phyloP scores from a whole-genome alignment of 2,797 vertebrate genomes.

The Philypnodon macrostomus region DNA sequence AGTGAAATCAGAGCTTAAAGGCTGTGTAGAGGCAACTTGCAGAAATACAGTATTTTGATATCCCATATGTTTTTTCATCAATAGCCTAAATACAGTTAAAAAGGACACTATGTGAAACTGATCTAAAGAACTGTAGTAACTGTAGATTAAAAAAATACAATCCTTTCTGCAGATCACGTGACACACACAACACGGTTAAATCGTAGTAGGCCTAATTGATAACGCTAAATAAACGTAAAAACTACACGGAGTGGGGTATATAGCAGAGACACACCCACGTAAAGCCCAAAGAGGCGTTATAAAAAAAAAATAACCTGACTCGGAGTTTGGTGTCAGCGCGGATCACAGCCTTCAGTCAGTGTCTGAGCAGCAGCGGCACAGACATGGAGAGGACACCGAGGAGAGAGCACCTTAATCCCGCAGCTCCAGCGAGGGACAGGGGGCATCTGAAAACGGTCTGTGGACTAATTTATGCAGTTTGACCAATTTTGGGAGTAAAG shows the following conservation, averaged over 20 bases:
- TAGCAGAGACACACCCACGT: conserved; percentile 47
- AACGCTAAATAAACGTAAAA: conserved; percentile 42
- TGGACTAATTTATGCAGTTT: not conserved
- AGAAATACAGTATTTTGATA: no score
- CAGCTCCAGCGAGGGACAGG: not conserved
- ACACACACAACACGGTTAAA: no score
- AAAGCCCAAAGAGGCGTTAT: conserved; percentile 27
- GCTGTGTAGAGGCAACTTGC: no score
- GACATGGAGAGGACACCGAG: not conserved
- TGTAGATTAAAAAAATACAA: no score
- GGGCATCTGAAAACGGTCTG: not conserved
- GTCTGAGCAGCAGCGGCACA: conserved; percentile 1
- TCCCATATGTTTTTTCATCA: no score
- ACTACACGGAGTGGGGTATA: not conserved
- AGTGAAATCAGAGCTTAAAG: no score
- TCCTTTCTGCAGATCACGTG: no score
- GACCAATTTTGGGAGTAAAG: not conserved
- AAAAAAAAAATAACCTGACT: conserved; percentile 33
- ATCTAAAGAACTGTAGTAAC: no score
- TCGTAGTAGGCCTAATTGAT: no score
- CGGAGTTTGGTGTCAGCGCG: conserved; percentile 15
- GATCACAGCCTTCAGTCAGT: conserved; percentile 5
- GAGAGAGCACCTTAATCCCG: not conserved
- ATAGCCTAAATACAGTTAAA: no score
- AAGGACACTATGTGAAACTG: no score